These are phyloP conservation scores for Metopia argyrocephala DNA, from an alignment of 2,888 invertebrate species.

Conservation along the genomic window DNA sequence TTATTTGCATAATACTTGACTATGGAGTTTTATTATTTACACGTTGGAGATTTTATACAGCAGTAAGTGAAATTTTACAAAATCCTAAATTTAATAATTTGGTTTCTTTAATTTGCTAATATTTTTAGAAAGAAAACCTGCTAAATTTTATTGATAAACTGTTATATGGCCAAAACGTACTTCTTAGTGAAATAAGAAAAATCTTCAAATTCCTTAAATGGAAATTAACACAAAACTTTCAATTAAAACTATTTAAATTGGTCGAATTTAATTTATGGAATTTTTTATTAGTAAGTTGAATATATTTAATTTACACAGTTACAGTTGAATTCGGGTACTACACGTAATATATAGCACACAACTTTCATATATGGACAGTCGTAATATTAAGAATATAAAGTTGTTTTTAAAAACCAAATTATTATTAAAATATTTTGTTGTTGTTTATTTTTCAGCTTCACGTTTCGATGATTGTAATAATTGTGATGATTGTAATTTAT, in stretches of 20 bases:
- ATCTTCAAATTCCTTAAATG: slow-evolving; percentile 37
- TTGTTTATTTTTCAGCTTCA: slow-evolving; percentile 64
- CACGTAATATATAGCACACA: no score
- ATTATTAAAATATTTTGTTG: neutral
- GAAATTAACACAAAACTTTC: slow-evolving; percentile 44
- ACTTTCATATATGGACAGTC: no score
- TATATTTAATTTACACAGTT: neutral
- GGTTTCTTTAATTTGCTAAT: no score
- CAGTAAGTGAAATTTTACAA: slow-evolving; percentile 64
- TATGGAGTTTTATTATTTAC: slow-evolving; percentile 69
- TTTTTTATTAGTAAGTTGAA: slow-evolving; percentile 63
- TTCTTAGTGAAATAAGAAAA: neutral
- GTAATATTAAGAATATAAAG: neutral
- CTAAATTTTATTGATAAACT: neutral
- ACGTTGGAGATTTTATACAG: slow-evolving; percentile 64
- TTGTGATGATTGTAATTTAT: slow-evolving; percentile 64
- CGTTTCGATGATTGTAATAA: slow-evolving; percentile 56
- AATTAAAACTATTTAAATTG: slow-evolving; percentile 62
- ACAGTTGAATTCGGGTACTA: neutral
- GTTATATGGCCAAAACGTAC: neutral
- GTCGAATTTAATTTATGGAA: slow-evolving; percentile 61
- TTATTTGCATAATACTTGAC: slow-evolving; percentile 72
- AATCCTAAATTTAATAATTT: neutral
- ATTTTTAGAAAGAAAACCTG: slow-evolving; percentile 39
- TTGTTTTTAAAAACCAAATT: neutral